Base-by-base conservation (phyloP, 2,888 invertebrate genomes). In the Xylota sylvarum region DNA sequence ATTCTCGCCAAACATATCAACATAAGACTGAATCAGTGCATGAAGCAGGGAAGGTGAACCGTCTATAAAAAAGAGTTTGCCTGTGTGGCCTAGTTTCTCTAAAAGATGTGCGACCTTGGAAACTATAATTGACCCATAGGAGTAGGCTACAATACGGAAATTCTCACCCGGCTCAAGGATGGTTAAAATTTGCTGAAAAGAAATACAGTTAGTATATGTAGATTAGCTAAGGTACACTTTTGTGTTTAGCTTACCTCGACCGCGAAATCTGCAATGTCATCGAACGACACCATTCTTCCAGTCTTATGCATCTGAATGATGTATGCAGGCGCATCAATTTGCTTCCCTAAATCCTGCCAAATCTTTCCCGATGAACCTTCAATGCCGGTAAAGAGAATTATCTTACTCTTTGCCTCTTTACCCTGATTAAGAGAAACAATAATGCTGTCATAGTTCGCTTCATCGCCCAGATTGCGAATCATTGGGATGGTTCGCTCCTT, bases 111-210 rank as follows among this genome's bases (percentile, higher is more conserved):
- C 96, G 79, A 98, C 93, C 91, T 98, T 97, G 77, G 98, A 92
- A 0, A 96, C 96, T 19, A 98, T 93, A 14, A 96, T 91, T 0
- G 96, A 93, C 58, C 99, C 99, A 90, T 95, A 98, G 12, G 98
- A 99, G 93, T 98, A 98, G 1, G 97, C 98, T 9, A 96, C 94
- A 1, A 99, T 91, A 73, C 94, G 94, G 93, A 96, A 98, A 0
- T 94, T 94, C 32, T 95, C 94, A 30, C 93, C 93, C 0, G 94
- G 84, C 48, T 90, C 94, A 10, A 94, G 93, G 12, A 95, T 90
- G 9, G 94, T 93, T 30, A 94, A 93, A 6, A 96, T 93, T 89
- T 95, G 92, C 96, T 96, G 90, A 37, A 93, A 76, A 10, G 0
- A 48, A 77, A 52, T 14, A 19, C 17, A 35, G 23, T 23, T 23